Evolutionary conservation across 2,113 vertebrate species (phyloP).

Genomic region (Tonatia bakeri): DNA sequence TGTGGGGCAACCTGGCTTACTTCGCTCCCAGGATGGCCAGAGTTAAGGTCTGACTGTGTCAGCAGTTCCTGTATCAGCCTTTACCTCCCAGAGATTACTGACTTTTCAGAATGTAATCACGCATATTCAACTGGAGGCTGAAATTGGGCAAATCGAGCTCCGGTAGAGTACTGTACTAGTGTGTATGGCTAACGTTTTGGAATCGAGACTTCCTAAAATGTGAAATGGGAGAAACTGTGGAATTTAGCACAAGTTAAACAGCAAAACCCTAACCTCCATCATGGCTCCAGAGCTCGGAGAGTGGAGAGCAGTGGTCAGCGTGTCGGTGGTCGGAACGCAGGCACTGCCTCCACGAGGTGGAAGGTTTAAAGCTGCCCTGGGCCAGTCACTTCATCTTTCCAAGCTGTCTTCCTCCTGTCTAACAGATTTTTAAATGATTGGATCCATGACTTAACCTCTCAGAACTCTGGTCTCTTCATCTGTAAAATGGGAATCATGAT

Average conservation of each 20-base stretch:
- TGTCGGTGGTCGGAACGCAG: background rate
- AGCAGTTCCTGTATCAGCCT: conserved; percentile 62
- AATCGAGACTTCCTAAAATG: background rate
- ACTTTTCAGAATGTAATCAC: conserved; percentile 49
- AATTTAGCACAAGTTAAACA: background rate
- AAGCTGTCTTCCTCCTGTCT: background rate
- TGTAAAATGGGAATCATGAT: background rate
- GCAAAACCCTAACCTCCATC: background rate
- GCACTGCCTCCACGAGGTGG: background rate
- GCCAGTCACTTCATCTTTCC: background rate
- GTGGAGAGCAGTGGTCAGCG: too few species aligned
- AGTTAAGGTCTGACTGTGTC: conserved; percentile 16
- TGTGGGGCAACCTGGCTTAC: conserved; percentile 25
- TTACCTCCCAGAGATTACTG: conserved; percentile 50
- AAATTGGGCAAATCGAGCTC: background rate
- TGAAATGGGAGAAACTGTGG: background rate
- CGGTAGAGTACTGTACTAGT: background rate
- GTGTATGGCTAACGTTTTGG: background rate
- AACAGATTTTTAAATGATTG: background rate
- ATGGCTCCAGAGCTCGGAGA: background rate
- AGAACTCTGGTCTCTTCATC: background rate
- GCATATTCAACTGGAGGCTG: conserved; percentile 44
- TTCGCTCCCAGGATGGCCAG: background rate
- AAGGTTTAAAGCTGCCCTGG: background rate
- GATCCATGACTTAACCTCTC: background rate